A percentile compares a stretch with the other conserved stretches of the same genome.
These are phyloP conservation scores for Fabriciana adippe DNA, from an alignment of 2,888 invertebrate genomes.

Conservation along the genomic window DNA sequence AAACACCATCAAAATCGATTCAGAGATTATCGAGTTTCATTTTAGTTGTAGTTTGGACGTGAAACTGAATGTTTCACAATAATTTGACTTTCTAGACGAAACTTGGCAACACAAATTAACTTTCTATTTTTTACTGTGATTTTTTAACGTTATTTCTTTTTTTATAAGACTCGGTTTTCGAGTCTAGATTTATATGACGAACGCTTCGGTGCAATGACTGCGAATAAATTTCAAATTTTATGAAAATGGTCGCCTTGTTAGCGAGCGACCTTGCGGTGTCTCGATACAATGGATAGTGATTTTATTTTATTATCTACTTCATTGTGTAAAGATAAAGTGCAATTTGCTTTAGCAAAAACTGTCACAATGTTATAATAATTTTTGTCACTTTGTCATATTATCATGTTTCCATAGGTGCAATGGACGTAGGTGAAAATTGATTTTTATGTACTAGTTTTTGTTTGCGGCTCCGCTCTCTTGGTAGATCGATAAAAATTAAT, in stretches of 20 bases:
- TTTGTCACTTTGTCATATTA: conserved; percentile 37
- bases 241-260: conserved; percentile 44
- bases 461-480: no score
- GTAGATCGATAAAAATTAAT: no score
- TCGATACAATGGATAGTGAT: conserved; percentile 32
- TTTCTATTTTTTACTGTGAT: no score
- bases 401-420: conserved; percentile 2
- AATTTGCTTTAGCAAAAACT: not conserved
- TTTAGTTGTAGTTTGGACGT: no score
- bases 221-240: conserved; percentile 33
- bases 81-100: no score
- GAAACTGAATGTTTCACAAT: no score
- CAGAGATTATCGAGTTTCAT: no score
- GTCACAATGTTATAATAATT: conserved; percentile 26
- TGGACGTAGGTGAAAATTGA: conserved; percentile 3
- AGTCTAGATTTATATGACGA: not conserved
- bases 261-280: conserved; percentile 46
- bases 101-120: no score
- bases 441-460: not conserved
- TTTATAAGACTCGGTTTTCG: no score
- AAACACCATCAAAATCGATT: no score
- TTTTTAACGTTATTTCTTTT: no score
- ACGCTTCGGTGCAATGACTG: conserved; percentile 36
- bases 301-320: conserved; percentile 16
- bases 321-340: not conserved